These are phyloP conservation scores for Pterophyllum scalare DNA, from an alignment of 2,113 vertebrate genomes.

Conservation along the genomic window DNA sequence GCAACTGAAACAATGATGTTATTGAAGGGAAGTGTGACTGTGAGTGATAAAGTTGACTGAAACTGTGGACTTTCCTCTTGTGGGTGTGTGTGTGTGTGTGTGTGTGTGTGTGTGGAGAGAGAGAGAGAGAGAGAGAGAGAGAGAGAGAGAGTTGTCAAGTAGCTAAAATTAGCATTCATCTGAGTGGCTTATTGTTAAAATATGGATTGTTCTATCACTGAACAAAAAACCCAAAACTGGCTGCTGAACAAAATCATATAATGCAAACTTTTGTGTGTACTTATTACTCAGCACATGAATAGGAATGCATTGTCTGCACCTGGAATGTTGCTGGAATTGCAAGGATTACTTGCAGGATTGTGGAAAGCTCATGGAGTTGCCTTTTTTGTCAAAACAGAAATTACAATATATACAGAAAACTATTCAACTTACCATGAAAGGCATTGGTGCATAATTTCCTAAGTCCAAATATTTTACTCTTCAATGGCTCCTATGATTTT, in stretches of 20 bases:
- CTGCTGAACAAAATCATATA: not conserved
- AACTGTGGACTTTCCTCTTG: not conserved
- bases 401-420: too few species aligned
- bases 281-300: not conserved
- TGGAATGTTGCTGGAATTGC: not conserved
- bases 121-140: not conserved
- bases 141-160: not conserved
- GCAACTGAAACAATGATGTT: slow-evolving; percentile 65
- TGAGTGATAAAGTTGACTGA: slow-evolving; percentile 39
- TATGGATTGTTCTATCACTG: slow-evolving; percentile 22
- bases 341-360: not conserved
- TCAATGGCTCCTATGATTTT: not conserved
- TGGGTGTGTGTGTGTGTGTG: slow-evolving; percentile 6
- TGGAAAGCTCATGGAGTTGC: not conserved
- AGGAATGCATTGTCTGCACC: not conserved
- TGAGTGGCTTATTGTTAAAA: not conserved
- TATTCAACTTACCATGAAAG: too few species aligned
- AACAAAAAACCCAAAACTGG: not conserved
- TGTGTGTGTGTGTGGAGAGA: not conserved
- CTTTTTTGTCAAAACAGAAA: not conserved
- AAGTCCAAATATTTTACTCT: not conserved
- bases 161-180: slow-evolving; percentile 25
- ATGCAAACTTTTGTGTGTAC: not conserved
- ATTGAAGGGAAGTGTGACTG: slow-evolving; percentile 67
- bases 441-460: not conserved